Evolutionary conservation across 2,113 vertebrate species (phyloP), one percentile per base, ranked within the genome.

Genomic region (Megaceryle torquata): DNA sequence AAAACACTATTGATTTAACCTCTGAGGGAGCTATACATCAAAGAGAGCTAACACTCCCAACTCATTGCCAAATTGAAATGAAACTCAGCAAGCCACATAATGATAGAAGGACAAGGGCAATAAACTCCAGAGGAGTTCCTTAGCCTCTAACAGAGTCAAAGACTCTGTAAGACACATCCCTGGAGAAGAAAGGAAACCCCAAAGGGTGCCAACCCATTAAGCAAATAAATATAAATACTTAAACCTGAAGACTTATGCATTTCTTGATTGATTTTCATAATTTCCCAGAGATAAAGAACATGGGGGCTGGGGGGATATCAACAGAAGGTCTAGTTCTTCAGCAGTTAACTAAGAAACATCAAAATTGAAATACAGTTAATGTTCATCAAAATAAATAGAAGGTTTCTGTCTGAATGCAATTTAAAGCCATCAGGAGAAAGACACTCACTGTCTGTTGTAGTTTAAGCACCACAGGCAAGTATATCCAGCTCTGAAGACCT

Each of bases 1-100:
- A 85, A 95, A 94, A 65, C 63, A 48, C 13, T 92, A 87, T 89
- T 91, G 93, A 93, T 96, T 94, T 90, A 93, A 90, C 51, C 72
- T 94, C 64, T 75, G 64, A 93, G 56, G 39, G 48, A 77, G 43
- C 56, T 48, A 71, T 91, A n/a, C 68, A 93, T 86, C 88, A 94
- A 76, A 87, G 89, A 82, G 11, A 78, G 43, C 35, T 82, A 86
- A 71, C 82, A 81, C 28, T 78, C 76, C 29, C 5, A 0, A 82
- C 2, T 28, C 64, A 31, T 61, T 92, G 72, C 76, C 93, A 96
- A 81, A 94, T 6, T 94, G 88, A 96, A 94, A 93, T 86, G 72
- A 93, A 96, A 86, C 26, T 74, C 94, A 89, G 78, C 82, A 95
- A 94, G 75, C 50, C 75, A 91, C 79, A 54, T 70, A 83, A 91